Conservation (phyloP, 2,888 invertebrate genomes). For the Lobophora halterata region DNA sequence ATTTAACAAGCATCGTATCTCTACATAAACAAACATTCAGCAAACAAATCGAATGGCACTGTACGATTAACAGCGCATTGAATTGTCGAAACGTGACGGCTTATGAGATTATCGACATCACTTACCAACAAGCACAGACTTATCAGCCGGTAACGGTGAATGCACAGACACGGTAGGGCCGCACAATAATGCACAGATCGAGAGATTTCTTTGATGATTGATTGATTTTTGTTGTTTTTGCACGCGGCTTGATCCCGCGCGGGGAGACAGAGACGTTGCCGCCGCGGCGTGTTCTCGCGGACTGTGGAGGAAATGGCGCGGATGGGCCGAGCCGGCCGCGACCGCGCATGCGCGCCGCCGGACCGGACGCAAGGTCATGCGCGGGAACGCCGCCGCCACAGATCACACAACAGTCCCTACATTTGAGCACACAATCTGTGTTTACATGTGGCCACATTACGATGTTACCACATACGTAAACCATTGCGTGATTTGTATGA, state of each 20-base stretch:
- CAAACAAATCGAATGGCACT: conserved; percentile 59
- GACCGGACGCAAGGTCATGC: conserved; percentile 63
- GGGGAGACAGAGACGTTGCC: conserved; percentile 26
- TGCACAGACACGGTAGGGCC: conserved; percentile 11
- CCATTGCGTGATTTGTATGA: not conserved
- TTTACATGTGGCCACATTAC: conserved; percentile 8
- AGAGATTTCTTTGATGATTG: conserved; percentile 27
- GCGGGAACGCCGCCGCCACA: conserved; percentile 41
- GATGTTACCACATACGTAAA: not conserved
- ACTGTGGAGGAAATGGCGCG: conserved; percentile 57
- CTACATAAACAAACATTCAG: conserved; percentile 43
- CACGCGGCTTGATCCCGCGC: conserved; percentile 28
- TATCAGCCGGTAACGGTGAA: conserved; percentile 9
- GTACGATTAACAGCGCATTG: conserved; percentile 57
- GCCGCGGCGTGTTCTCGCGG: conserved; percentile 54
- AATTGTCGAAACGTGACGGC: conserved; percentile 68
- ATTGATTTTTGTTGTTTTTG: conserved; percentile 34
- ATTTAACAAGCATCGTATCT: conserved; percentile 44
- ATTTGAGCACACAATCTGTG: conserved; percentile 37
- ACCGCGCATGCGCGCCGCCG: conserved; percentile 64
- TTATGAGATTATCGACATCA: conserved; percentile 49
- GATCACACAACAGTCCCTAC: too few species aligned
- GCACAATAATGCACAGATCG: conserved; percentile 2
- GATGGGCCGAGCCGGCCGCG: conserved; percentile 31
- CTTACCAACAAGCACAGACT: conserved; percentile 41